Evolutionary conservation across 2,797 vertebrate species (phyloP).

Genomic region (Notolepis coatsorum): DNA sequence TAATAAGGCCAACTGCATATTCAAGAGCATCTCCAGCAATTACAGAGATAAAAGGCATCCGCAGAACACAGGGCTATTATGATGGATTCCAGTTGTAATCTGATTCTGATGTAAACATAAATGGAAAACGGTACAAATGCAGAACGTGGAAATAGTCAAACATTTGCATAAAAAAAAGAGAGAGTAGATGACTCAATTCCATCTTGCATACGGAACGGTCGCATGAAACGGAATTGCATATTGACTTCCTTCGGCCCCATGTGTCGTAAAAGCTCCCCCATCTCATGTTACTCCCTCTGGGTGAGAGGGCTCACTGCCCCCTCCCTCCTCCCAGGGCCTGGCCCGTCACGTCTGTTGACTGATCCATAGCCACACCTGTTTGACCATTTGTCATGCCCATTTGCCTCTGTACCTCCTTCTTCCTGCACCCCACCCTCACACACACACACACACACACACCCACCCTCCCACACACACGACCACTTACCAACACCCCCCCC

Average conservation of each 20-base stretch:
- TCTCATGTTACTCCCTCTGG: constrained; percentile 18
- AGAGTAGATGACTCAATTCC: background rate
- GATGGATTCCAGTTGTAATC: background rate
- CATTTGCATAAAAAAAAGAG: background rate
- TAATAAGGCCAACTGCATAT: constrained; percentile 45
- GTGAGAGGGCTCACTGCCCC: constrained; percentile 11
- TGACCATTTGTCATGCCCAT: constrained; percentile 67
- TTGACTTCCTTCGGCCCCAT: background rate
- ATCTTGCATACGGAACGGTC: background rate
- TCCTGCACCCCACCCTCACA: constrained; percentile 36
- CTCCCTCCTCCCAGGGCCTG: constrained; percentile 21
- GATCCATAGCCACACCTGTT: constrained; percentile 66
- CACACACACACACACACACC: constrained; percentile 5
- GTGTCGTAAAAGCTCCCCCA: background rate
- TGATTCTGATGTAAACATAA: too few species aligned
- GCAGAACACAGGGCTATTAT: background rate
- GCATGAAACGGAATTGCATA: constrained; percentile 2
- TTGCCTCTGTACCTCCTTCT: constrained; percentile 39
- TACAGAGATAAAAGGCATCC: constrained; percentile 23
- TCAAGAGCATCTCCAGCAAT: constrained; percentile 2
- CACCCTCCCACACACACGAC: background rate
- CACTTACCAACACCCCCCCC: constrained; percentile 8
- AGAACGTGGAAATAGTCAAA: background rate
- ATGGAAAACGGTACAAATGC: background rate
- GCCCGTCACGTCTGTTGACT: constrained; percentile 5